Evolutionary conservation across 2,797 vertebrate genomes (phyloP).

Genomic region (Austrolebias charrua): DNA sequence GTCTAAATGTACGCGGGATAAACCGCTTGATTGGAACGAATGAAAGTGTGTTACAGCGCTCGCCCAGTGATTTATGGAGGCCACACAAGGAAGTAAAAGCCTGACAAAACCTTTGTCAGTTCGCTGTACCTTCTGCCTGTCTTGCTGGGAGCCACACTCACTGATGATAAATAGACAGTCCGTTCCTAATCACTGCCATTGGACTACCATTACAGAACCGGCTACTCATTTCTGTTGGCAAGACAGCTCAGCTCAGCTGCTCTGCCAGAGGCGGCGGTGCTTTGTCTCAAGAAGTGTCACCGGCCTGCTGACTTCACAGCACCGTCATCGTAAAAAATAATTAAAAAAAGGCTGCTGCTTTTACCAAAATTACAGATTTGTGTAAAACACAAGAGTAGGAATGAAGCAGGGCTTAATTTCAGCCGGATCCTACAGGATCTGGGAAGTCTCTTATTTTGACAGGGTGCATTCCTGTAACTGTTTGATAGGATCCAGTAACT

Average conservation of each 20-base stretch:
- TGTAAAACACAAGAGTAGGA: conserved; percentile 1
- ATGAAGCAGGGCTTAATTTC: not conserved
- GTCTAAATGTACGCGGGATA: not conserved
- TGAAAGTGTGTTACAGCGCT: conserved; percentile 5
- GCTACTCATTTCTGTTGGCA: conserved; percentile 54
- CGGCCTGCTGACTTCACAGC: conserved; percentile 30
- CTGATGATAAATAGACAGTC: conserved; percentile 60
- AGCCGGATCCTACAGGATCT: too few species aligned
- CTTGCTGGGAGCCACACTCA: conserved; percentile 40
- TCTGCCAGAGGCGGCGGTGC: conserved; percentile 48
- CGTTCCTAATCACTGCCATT: conserved; percentile 59
- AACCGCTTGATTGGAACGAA: conserved; percentile 15
- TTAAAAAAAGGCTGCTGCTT: not conserved
- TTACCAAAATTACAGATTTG: conserved; percentile 15
- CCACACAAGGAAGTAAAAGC: conserved; percentile 29
- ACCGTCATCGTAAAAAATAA: not conserved
- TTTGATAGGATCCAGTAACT: too few species aligned
- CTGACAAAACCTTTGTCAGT: conserved; percentile 50
- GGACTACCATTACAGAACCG: conserved; percentile 55
- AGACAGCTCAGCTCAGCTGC: conserved; percentile 28
- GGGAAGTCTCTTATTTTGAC: too few species aligned
- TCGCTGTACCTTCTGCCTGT: conserved; percentile 30
- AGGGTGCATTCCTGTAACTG: too few species aligned
- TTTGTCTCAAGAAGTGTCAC: conserved; percentile 56
- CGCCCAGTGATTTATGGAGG: conserved; percentile 32